phyloP scores from a whole-genome alignment of 2,113 vertebrate species.

The Mustela nigripes region DNA sequence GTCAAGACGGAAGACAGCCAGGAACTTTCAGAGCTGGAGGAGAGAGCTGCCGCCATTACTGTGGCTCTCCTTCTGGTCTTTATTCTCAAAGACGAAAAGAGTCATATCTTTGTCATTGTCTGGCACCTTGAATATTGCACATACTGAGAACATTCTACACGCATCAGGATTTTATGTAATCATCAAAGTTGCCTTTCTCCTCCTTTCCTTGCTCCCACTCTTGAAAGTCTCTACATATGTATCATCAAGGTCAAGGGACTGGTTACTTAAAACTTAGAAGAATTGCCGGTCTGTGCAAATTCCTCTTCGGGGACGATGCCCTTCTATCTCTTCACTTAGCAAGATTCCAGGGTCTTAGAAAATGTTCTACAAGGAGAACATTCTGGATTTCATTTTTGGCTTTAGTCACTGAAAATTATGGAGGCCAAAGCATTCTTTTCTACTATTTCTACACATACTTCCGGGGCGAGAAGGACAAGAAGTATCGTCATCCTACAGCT shows the following conservation, averaged over 20 bases:
- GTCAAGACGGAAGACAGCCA: neutral
- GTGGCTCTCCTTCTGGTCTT: neutral
- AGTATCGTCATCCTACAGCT: neutral
- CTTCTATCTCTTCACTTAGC: neutral
- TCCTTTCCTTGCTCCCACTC: neutral
- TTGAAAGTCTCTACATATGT: slow-evolving; percentile 6
- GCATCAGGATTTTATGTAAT: neutral
- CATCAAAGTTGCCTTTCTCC: neutral
- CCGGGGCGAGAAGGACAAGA: neutral
- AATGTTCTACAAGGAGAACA: neutral
- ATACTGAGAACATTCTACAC: neutral
- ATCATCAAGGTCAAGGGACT: neutral
- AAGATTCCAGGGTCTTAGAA: neutral
- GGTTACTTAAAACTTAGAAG: neutral
- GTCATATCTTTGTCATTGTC: neutral
- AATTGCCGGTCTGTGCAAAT: neutral
- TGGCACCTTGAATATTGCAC: neutral
- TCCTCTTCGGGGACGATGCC: neutral
- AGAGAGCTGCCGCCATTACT: neutral
- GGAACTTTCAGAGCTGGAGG: neutral
- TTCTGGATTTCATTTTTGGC: slow-evolving; percentile 15
- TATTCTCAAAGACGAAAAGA: neutral
- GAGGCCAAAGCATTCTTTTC: neutral
- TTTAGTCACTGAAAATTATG: slow-evolving; percentile 24
- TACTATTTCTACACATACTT: neutral